Evolutionary conservation across 2,888 invertebrate species (phyloP).

Genomic region (Heptascelio sp.): DNA sequence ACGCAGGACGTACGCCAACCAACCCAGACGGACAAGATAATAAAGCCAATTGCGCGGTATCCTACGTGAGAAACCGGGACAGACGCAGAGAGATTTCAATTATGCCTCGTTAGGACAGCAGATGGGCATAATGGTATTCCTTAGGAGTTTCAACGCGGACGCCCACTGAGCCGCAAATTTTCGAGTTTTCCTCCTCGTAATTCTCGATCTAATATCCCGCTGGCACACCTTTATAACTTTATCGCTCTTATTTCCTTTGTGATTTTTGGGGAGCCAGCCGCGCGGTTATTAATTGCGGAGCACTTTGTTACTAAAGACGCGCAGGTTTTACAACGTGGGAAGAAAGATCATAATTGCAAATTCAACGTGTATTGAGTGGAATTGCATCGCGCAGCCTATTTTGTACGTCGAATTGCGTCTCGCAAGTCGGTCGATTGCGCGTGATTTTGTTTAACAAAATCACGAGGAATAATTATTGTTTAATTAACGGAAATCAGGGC

Average conservation of each 20-base stretch:
- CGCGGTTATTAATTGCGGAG: not conserved
- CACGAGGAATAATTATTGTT: too few relatives aligned
- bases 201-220: conserved; percentile 33
- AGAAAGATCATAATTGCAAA: too few relatives aligned
- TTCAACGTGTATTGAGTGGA: too few relatives aligned
- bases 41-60: conserved; percentile 70
- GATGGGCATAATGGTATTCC: conserved; percentile 82
- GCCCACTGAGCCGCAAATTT: conserved; percentile 56
- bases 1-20: conserved; percentile 25
- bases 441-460: too few relatives aligned
- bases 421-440: too few relatives aligned
- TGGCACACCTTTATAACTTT: conserved; percentile 41
- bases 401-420: too few relatives aligned
- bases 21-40: conserved; percentile 63
- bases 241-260: conserved; percentile 32
- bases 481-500: too few relatives aligned
- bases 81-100: conserved; percentile 82
- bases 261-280: not conserved
- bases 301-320: not conserved
- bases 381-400: too few relatives aligned
- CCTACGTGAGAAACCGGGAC: conserved; percentile 70
- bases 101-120: conserved; percentile 83
- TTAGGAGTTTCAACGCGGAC: conserved; percentile 39
- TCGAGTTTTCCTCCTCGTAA: conserved; percentile 45
- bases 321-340: not conserved